Percentiles rank a stretch among this genome's conserved stretches.
phyloP scores from a whole-genome alignment of 2,113 vertebrate genomes.

The Heptranchias perlo region DNA sequence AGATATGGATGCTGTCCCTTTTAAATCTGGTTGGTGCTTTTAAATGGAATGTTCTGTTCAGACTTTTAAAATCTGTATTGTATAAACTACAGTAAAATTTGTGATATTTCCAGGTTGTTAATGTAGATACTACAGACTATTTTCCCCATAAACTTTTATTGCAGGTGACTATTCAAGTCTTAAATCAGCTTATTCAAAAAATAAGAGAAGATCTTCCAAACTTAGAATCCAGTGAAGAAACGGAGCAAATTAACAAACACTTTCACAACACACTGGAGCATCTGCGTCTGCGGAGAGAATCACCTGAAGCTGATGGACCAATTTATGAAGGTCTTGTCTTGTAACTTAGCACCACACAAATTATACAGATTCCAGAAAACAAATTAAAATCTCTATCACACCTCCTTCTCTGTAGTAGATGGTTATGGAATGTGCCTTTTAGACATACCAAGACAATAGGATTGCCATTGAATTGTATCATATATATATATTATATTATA shows the following conservation, averaged over 20 bases:
- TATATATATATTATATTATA: neutral
- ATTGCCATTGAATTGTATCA: constrained; percentile 46
- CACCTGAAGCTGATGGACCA: constrained; percentile 85
- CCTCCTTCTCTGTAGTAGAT: constrained; percentile 31
- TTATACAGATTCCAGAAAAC: constrained; percentile 45
- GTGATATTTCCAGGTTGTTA: neutral
- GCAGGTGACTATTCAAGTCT: constrained; percentile 92
- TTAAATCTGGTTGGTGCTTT: neutral
- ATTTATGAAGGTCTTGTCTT: constrained; percentile 85
- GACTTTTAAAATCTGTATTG: neutral
- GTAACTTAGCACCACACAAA: constrained; percentile 43
- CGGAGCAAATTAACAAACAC: constrained; percentile 98
- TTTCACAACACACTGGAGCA: constrained; percentile 98
- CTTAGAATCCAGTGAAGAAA: constrained; percentile 93
- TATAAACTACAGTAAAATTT: neutral
- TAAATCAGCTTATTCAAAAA: constrained; percentile 98
- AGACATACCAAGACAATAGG: constrained; percentile 56
- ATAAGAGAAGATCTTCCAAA: constrained; percentile 95
- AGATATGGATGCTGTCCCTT: neutral
- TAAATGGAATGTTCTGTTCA: neutral
- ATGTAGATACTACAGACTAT: neutral
- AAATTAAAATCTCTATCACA: constrained; percentile 38
- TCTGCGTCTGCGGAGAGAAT: constrained; percentile 85
- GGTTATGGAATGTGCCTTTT: constrained; percentile 67
- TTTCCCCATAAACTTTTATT: constrained; percentile 39